Percentiles rank a stretch among this genome's conserved stretches.
Conservation (phyloP, 2,797 vertebrate species). For the Knipowitschia caucasica region DNA sequence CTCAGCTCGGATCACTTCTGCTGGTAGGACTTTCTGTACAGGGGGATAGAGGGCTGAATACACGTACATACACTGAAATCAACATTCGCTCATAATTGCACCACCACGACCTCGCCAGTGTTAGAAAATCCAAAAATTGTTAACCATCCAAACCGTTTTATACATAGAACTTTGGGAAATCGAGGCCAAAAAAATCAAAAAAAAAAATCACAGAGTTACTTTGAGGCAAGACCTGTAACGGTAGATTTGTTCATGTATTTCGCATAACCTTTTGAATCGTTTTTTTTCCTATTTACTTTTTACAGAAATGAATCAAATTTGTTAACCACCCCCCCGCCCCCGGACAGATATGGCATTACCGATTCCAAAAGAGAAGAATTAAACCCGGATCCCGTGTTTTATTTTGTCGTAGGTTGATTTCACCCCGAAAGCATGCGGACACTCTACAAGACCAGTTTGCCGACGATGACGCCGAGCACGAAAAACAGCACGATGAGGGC, state of each 20-base stretch:
- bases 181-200: not conserved
- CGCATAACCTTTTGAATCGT: conserved; percentile 47
- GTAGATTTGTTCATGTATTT: conserved; percentile 67
- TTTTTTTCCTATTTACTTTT: conserved; percentile 53
- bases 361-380: conserved; percentile 64
- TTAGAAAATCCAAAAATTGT: conserved; percentile 70
- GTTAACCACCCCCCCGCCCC: conserved; percentile 62
- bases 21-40: conserved; percentile 59
- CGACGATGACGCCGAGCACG: conserved; percentile 90
- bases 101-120: conserved; percentile 64
- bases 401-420: conserved; percentile 34
- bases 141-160: conserved; percentile 19
- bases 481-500: conserved; percentile 93
- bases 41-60: conserved; percentile 21
- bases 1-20: conserved; percentile 45
- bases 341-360: conserved; percentile 75
- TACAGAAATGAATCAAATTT: conserved; percentile 82
- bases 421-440: conserved; percentile 75
- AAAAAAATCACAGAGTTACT: conserved; percentile 28
- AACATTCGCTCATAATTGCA: conserved; percentile 75
- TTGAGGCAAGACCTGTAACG: conserved; percentile 92
- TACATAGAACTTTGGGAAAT: conserved; percentile 50
- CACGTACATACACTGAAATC: conserved; percentile 67
- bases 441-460: conserved; percentile 95
- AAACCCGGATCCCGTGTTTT: conserved; percentile 74